Base-by-base conservation (phyloP, 1,140 invertebrate genomes). In the Procambarus virginalis region DNA sequence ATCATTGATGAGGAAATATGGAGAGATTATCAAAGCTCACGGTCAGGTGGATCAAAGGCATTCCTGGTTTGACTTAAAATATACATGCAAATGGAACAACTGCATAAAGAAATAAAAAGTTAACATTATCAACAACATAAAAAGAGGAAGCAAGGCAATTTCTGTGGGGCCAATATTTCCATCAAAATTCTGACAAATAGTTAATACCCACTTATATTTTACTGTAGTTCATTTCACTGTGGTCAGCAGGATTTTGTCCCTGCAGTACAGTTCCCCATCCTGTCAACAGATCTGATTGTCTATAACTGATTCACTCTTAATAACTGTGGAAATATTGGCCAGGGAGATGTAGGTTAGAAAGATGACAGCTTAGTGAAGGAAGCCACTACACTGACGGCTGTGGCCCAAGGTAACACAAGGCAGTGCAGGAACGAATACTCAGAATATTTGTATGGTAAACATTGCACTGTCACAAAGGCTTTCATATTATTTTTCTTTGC, bases 301-400 rank as follows among this genome's bases (percentile, higher is more conserved):
- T 79, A 79, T 79, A 79, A 48, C 20, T 79, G 22, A 10, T 10
- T 48, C 49, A 51, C 45, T 51, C 9, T 51, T 2, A 49, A n/a
- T n/a, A 49, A n/a, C 8, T 6, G 20, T 76, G 77, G 45, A 1
- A 51, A 76, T 48, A 51, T 51, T 79, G 77, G 77, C 77, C 48
- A 49, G 45, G 9, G 45, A 51, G 60, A 3, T 79, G 77, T 79
- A 20, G 77, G 45, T 12, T 49, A 51, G 77, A 79, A 79, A 51
- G 20, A 46, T 49, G 77, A 79, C 77, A 79, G 77, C 48, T 51
- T 46, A 79, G 77, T 79, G 77, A 79, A 79, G 77, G 5, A 79
- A n/a, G 46, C 46, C 20, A 51, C 20, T n/a, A 76, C 22, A 45
- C 34, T n/a, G 22, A 48, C 6, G 34, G 45, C 77, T 2, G 49